Base-by-base conservation (phyloP, 2,113 vertebrate species). In the Pipa parva region DNA sequence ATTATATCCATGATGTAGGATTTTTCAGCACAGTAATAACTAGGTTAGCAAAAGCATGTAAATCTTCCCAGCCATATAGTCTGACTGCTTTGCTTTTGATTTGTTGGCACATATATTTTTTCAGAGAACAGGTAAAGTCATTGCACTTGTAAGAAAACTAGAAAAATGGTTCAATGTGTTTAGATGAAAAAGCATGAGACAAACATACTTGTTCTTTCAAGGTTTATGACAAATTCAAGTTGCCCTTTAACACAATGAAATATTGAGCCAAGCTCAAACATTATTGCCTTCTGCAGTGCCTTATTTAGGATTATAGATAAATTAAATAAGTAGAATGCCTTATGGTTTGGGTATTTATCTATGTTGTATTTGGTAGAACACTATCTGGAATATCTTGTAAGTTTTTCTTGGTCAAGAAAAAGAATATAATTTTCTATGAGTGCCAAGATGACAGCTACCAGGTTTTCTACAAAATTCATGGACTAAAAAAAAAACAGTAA, bases 1-100 rank as follows among this genome's bases (percentile, higher is more conserved):
- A 90, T 92, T 89, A 91, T 84, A 88, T 83, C 79, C 84, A 85
- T 87, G 86, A 83, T 88, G 75, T 85, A 82, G 84, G 84, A 85
- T 83, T 85, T 87, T 42, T 83, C 82, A 84, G 79, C 81, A 79
- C 81, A 90, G 83, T 87, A 89, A 88, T 90, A 89, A 89, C 85
- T 80, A 81, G 85, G 82, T 85, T 88, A 86, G 85, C 81, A 84
- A 83, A 81, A 79, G 86, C 89, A 89, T 89, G 86, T 89, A 89
- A 91, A 89, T 89, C 86, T 88, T 83, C 77, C 79, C 80, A 83
- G 78, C 83, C 83, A 86, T 81, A 88, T 88, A 88, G 82, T 81
- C 80, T 73, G 76, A 83, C 79, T 83, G 74, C 81, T 86, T n/a
- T 80, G 76, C 78, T 83, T 80, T 84, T 89, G 85, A 89, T 88